These are phyloP conservation scores for Oceanites oceanicus DNA, from an alignment of 2,113 vertebrate genomes.

Conservation along the genomic window DNA sequence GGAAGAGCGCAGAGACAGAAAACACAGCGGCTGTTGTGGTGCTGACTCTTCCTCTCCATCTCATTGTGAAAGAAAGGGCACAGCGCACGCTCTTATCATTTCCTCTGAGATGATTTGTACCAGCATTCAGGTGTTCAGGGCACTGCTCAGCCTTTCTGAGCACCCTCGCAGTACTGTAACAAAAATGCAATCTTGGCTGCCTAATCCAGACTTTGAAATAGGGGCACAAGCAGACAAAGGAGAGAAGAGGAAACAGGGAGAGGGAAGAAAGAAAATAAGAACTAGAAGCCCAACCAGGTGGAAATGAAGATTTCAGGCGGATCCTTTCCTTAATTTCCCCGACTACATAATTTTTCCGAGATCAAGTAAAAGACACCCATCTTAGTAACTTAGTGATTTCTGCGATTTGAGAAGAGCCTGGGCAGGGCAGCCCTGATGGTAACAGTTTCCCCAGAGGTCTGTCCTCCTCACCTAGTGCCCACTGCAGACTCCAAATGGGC, in stretches of 20 bases:
- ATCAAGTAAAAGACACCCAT: background rate
- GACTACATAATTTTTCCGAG: background rate
- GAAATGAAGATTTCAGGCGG: background rate
- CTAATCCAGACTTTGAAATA: background rate
- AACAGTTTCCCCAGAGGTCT: background rate
- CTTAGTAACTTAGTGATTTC: background rate
- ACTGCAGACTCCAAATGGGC: background rate
- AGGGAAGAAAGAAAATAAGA: background rate
- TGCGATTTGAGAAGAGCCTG: background rate
- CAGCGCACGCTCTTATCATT: background rate
- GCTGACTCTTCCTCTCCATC: slow-evolving; percentile 19
- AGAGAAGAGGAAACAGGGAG: background rate
- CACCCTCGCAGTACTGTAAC: background rate
- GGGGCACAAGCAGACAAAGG: background rate
- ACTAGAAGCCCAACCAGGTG: background rate
- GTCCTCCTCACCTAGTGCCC: background rate
- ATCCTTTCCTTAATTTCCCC: background rate
- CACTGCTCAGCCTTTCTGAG: slow-evolving; percentile 8
- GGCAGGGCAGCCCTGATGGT: background rate
- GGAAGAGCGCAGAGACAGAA: background rate
- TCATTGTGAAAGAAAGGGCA: slow-evolving; percentile 27
- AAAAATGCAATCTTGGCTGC: background rate
- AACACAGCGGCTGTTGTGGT: background rate
- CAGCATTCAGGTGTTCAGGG: background rate
- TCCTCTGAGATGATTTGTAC: slow-evolving; percentile 10